A percentile compares a stretch with the other conserved stretches of the same genome.
phyloP scores from a whole-genome alignment of 2,888 invertebrate genomes.

The Lithophane ornitopus region DNA sequence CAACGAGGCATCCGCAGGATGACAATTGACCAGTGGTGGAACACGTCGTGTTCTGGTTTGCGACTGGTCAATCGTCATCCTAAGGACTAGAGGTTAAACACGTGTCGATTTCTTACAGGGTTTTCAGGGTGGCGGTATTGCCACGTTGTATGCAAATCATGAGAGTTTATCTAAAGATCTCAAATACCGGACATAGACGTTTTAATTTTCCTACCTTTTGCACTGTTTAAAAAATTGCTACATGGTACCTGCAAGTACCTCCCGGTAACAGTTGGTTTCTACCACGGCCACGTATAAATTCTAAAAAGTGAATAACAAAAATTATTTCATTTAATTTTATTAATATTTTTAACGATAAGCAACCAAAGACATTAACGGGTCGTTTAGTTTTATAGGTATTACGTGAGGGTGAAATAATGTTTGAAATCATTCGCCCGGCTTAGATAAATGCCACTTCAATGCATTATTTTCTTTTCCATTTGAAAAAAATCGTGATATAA shows the following conservation, averaged over 20 bases:
- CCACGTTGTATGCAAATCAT: not conserved
- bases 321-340: not conserved
- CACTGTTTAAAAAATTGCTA: too few species aligned
- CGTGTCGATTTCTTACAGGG: too few species aligned
- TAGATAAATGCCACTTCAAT: constrained; percentile 17
- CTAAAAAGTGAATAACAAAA: not conserved
- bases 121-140: not conserved
- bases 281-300: too few species aligned
- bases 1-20: too few species aligned
- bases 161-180: not conserved
- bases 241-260: too few species aligned
- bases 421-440: constrained; percentile 16
- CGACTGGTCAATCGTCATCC: too few species aligned
- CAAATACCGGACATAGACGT: not conserved
- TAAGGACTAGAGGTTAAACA: too few species aligned
- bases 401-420: constrained; percentile 22
- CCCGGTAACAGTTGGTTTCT: too few species aligned
- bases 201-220: not conserved
- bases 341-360: constrained; percentile 1
- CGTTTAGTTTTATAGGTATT: constrained; percentile 21
- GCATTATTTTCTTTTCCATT: constrained; percentile 12
- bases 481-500: not conserved
- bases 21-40: too few species aligned
- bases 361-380: not conserved
- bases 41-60: too few species aligned